Conservation (phyloP, 1,140 invertebrate genomes). For the Lineus longissimus region DNA sequence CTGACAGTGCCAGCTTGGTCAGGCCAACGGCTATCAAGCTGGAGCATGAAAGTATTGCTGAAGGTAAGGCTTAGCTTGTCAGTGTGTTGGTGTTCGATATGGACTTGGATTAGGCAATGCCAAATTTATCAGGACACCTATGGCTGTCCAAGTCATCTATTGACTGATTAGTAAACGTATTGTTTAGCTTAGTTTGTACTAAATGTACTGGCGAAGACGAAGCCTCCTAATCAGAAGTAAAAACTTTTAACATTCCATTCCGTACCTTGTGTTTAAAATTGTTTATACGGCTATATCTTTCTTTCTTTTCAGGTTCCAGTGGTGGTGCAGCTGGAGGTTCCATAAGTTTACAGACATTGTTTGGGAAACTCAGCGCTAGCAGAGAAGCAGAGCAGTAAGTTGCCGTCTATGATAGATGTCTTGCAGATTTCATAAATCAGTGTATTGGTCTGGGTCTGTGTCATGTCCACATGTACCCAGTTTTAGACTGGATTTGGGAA, state of each 20-base stretch:
- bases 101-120: too few relatives aligned
- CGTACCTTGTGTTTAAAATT: too few relatives aligned
- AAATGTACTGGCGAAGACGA: too few relatives aligned
- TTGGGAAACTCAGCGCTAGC: slow-evolving; percentile 30
- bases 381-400: neutral
- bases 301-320: neutral
- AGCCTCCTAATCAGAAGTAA: neutral
- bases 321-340: slow-evolving; percentile 16
- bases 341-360: slow-evolving; percentile 35
- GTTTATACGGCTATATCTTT: slow-evolving; percentile 7
- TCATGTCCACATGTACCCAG: too few relatives aligned
- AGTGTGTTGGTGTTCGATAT: neutral
- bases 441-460: too few relatives aligned
- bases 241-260: neutral
- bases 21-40: slow-evolving; percentile 30
- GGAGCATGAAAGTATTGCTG: neutral
- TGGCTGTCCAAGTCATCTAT: too few relatives aligned
- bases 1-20: slow-evolving; percentile 25
- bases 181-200: too few relatives aligned
- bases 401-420: too few relatives aligned
- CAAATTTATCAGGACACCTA: too few relatives aligned
- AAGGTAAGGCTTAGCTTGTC: neutral
- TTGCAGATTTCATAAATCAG: too few relatives aligned
- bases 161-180: too few relatives aligned
- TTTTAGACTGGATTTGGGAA: too few relatives aligned